Conservation (phyloP, 2,113 vertebrate genomes). For the Myrmophylax atrothorax region DNA sequence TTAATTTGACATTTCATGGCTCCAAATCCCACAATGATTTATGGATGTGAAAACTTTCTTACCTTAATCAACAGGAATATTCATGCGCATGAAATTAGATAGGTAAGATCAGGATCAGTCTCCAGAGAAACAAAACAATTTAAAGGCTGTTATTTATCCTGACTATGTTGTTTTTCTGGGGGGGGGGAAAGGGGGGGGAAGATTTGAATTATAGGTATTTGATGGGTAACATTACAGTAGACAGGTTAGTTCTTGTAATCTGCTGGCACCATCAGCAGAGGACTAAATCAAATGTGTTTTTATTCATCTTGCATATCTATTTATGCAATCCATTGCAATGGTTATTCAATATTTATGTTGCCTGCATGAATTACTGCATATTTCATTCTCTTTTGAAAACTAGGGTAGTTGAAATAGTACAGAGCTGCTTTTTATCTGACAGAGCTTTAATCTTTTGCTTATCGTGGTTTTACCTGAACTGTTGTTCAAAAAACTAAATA, state of each 20-base stretch:
- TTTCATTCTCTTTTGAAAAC: conserved; percentile 50
- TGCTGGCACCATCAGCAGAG: background rate
- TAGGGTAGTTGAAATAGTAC: conserved; percentile 37
- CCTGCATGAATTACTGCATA: conserved; percentile 20
- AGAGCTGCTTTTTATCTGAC: conserved; percentile 31
- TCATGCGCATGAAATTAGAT: background rate
- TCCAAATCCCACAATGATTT: background rate
- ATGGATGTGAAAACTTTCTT: background rate
- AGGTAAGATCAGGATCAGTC: background rate
- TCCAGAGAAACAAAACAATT: background rate
- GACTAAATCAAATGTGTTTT: conserved; percentile 33
- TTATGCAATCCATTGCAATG: conserved; percentile 41
- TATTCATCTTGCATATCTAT: conserved; percentile 32
- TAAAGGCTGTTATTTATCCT: background rate
- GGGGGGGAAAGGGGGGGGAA: background rate
- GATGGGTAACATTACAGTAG: background rate
- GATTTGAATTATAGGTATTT: background rate
- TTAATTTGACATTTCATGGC: background rate
- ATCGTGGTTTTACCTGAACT: background rate
- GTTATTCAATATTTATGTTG: conserved; percentile 54
- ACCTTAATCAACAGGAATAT: background rate
- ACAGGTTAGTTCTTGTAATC: conserved; percentile 41
- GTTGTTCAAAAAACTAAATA: background rate
- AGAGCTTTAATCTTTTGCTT: conserved; percentile 47
- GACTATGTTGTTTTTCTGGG: background rate